Conservation (phyloP, 2,797 vertebrate genomes). For the Bovichtus variegatus region DNA sequence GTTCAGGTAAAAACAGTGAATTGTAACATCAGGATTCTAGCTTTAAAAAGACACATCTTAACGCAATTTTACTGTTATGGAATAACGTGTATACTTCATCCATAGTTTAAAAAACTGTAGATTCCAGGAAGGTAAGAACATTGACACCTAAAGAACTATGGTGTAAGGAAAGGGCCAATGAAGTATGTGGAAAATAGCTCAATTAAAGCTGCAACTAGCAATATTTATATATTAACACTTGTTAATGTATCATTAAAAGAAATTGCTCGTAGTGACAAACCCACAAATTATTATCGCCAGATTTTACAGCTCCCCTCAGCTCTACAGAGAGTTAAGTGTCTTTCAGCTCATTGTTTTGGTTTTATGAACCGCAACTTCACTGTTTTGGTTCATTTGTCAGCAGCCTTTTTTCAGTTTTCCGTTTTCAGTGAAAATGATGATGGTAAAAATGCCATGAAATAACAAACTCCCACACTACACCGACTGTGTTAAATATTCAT, state of each 20-base stretch:
- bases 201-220: neutral
- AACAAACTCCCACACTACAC: neutral
- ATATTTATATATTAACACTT: neutral
- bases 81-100: neutral
- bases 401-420: neutral
- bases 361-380: neutral
- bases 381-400: neutral
- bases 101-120: neutral
- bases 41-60: neutral
- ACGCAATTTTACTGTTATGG: neutral
- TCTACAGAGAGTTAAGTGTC: neutral
- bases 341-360: neutral
- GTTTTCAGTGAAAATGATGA: neutral
- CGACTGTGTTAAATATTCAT: conserved; percentile 23
- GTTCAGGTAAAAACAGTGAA: neutral
- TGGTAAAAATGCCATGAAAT: neutral
- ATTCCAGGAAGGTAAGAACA: neutral
- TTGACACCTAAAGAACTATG: neutral
- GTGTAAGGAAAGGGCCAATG: neutral
- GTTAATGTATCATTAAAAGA: neutral
- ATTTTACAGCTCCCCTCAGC: neutral
- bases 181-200: neutral
- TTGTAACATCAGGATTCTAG: neutral
- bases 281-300: neutral
- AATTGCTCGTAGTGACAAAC: neutral